A percentile compares a stretch with the other conserved stretches of the same genome.
These are phyloP conservation scores for Dromius quadrimaculatus DNA, from an alignment of 2,888 invertebrate genomes.

Conservation along the genomic window DNA sequence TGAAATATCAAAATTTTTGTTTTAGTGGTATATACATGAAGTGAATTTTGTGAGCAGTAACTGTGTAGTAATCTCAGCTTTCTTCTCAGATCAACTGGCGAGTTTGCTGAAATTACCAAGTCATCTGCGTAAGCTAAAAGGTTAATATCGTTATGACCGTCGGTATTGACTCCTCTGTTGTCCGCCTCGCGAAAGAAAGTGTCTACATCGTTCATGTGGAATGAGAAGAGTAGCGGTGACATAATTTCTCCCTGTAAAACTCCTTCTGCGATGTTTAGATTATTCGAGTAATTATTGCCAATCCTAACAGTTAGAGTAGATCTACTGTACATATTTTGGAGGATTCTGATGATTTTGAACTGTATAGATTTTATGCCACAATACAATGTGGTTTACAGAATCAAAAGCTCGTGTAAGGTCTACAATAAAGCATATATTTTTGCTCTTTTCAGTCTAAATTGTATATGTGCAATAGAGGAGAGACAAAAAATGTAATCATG, in stretches of 20 bases:
- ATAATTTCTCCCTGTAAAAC: not conserved
- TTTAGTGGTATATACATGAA: too few relatives aligned
- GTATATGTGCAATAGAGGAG: not conserved
- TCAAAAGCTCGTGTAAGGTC: not conserved
- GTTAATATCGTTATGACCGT: too few relatives aligned
- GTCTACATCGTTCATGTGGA: too few relatives aligned
- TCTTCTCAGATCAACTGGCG: not conserved
- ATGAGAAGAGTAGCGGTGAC: too few relatives aligned
- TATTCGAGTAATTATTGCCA: not conserved
- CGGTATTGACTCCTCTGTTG: too few relatives aligned
- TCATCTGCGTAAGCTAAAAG: too few relatives aligned
- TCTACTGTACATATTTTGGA: not conserved
- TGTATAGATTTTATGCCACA: too few relatives aligned
- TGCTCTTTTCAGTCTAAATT: not conserved
- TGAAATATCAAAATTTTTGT: too few relatives aligned
- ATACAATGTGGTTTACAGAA: not conserved
- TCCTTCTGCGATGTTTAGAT: not conserved
- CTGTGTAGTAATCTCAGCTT: not conserved
- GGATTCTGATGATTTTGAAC: not conserved
- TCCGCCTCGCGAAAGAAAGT: too few relatives aligned
- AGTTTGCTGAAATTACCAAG: too few relatives aligned
- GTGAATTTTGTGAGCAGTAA: not conserved
- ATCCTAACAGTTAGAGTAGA: not conserved
- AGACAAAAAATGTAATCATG: not conserved
- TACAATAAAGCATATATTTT: not conserved